These are phyloP conservation scores for Buceros bicornis DNA, from an alignment of 2,797 vertebrate species.

Conservation along the genomic window DNA sequence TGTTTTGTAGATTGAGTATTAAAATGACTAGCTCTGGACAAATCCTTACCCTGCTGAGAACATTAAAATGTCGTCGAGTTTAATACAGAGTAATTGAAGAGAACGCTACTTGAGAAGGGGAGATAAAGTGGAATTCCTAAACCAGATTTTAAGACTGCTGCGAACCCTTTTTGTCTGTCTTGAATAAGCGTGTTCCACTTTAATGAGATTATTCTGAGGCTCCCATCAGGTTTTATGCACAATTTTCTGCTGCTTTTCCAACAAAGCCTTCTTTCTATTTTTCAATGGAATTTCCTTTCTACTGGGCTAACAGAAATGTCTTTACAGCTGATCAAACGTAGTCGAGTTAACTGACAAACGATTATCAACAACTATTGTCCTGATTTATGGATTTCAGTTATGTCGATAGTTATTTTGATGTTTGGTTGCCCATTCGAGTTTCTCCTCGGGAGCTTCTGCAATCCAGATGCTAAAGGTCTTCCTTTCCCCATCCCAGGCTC, in stretches of 20 bases:
- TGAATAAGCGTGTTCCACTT: conserved; percentile 76
- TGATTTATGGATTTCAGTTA: conserved; percentile 60
- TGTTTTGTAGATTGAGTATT: conserved; percentile 50
- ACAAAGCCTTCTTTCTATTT: conserved; percentile 78
- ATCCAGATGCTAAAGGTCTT: background rate
- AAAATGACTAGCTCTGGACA: conserved; percentile 56
- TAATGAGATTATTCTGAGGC: conserved; percentile 83
- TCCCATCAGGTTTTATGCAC: conserved; percentile 76
- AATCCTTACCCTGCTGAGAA: conserved; percentile 57
- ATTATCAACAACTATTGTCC: conserved; percentile 60
- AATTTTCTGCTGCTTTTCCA: conserved; percentile 69
- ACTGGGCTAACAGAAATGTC: conserved; percentile 62
- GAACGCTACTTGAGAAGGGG: conserved; percentile 18
- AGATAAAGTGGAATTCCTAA: conserved; percentile 72
- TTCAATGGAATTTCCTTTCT: conserved; percentile 73
- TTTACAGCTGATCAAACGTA: conserved; percentile 50
- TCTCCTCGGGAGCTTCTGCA: background rate
- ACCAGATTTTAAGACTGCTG: conserved; percentile 72
- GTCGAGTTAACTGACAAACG: conserved; percentile 59
- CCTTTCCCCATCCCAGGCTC: background rate
- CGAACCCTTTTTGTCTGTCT: conserved; percentile 71
- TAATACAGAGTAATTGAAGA: conserved; percentile 68
- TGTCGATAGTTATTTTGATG: conserved; percentile 15
- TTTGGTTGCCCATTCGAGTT: background rate
- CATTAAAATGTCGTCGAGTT: conserved; percentile 65